phyloP scores from a whole-genome alignment of 2,888 invertebrate genomes.

The Allolobophora icterica region DNA sequence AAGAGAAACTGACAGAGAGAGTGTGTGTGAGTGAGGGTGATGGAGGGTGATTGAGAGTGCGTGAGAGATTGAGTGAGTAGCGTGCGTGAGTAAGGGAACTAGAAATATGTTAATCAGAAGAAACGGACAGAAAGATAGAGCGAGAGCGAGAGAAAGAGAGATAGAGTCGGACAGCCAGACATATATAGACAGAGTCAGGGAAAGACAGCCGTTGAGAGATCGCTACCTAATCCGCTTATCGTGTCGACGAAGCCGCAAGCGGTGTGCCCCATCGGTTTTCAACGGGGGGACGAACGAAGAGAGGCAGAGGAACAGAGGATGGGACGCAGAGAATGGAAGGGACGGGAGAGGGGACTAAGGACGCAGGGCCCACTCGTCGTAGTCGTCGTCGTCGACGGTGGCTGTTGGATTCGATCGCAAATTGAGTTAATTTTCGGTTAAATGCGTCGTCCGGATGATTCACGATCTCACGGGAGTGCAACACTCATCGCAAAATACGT shows the following conservation, averaged over 20 bases:
- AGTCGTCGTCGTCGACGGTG: neutral
- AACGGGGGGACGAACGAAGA: neutral
- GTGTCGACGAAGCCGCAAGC: neutral
- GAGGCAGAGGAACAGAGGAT: neutral
- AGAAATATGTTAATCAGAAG: neutral
- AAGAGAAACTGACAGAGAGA: neutral
- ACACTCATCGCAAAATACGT: slow-evolving; percentile 3
- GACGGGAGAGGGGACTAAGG: no score
- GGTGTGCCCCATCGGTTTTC: neutral
- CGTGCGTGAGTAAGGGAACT: neutral
- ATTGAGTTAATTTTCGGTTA: slow-evolving; percentile 17
- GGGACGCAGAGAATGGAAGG: neutral
- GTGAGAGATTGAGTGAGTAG: no score
- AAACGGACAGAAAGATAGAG: neutral
- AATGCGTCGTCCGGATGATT: neutral
- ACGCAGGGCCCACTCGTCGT: no score
- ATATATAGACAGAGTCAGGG: neutral
- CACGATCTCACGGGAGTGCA: neutral
- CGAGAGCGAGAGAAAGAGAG: no score
- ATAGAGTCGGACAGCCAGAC: neutral
- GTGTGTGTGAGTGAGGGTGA: no score
- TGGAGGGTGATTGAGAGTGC: no score
- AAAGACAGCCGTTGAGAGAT: neutral
- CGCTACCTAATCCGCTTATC: slow-evolving; percentile 3
- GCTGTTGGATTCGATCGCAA: neutral